Conservation (phyloP, 2,888 invertebrate species). For the Schrankia costaestrigalis region DNA sequence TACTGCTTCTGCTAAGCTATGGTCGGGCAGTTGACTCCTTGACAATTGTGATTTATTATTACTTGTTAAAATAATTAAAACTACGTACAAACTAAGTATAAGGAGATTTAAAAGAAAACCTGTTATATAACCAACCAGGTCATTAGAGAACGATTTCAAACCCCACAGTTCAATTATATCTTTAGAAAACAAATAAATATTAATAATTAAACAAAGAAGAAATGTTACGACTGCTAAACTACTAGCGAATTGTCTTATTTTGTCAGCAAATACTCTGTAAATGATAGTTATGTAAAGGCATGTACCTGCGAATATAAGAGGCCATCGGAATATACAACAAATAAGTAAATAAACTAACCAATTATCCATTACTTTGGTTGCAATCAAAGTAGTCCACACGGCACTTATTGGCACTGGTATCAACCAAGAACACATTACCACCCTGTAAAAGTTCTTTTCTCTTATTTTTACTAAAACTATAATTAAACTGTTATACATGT, state of each 20-base stretch:
- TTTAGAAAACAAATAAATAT: constrained; percentile 60
- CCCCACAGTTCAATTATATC: constrained; percentile 62
- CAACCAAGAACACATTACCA: constrained; percentile 58
- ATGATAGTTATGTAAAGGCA: constrained; percentile 53
- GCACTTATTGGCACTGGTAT: constrained; percentile 53
- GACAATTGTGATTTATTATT: constrained; percentile 44
- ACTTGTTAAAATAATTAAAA: constrained; percentile 52
- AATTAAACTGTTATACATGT: constrained; percentile 68
- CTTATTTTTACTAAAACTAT: constrained; percentile 63
- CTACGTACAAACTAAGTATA: constrained; percentile 53
- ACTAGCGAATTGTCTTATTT: constrained; percentile 59
- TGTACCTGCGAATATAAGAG: constrained; percentile 59
- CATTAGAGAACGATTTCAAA: constrained; percentile 40
- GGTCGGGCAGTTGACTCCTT: constrained; percentile 39
- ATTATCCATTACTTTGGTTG: constrained; percentile 30
- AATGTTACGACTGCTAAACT: constrained; percentile 64
- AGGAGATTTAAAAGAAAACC: constrained; percentile 60
- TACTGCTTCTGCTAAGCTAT: constrained; percentile 36
- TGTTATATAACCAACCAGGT: constrained; percentile 48
- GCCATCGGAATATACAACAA: constrained; percentile 62
- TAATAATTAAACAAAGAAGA: constrained; percentile 61
- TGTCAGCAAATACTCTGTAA: constrained; percentile 55
- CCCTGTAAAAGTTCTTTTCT: constrained; percentile 50
- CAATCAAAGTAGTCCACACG: constrained; percentile 39
- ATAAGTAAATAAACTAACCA: constrained; percentile 52